Percentiles rank a stretch among this genome's conserved stretches.
phyloP scores from a whole-genome alignment of 92 coral and sea anemone species.

The Parazoanthus darwini region DNA sequence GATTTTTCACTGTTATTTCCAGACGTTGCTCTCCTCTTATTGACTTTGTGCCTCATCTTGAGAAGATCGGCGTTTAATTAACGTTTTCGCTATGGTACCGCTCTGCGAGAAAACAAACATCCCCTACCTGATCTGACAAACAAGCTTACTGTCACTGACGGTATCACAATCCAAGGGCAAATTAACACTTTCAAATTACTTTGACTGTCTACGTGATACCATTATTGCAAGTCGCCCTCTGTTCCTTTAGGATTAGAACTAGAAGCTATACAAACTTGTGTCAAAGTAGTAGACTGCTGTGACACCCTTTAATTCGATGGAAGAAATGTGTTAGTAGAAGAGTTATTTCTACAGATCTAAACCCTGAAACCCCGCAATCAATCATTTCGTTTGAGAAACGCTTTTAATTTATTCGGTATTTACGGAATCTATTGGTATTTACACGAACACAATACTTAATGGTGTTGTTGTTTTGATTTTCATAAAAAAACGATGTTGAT shows the following conservation, averaged over 20 bases:
- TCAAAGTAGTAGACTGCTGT: background rate
- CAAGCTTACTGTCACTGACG: background rate
- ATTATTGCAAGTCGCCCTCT: background rate
- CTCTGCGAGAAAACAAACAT: background rate
- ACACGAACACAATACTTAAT: background rate
- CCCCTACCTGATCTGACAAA: too few species aligned
- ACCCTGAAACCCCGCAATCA: background rate
- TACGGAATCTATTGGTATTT: background rate
- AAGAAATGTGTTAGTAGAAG: background rate
- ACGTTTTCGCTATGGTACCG: too few species aligned
- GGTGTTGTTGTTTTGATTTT: background rate
- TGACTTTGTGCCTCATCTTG: background rate
- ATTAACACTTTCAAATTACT: background rate
- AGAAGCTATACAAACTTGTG: too few species aligned
- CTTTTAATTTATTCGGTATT: background rate
- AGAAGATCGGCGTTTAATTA: too few species aligned
- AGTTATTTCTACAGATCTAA: background rate
- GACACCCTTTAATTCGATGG: too few species aligned
- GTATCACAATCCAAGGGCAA: background rate
- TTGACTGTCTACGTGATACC: background rate
- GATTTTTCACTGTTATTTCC: background rate
- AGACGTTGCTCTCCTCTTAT: background rate
- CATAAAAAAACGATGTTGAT: background rate
- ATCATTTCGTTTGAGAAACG: background rate
- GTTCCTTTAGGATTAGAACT: background rate